Evolutionary conservation across 2,113 vertebrate genomes (phyloP).

Genomic region (Scomber colias): DNA sequence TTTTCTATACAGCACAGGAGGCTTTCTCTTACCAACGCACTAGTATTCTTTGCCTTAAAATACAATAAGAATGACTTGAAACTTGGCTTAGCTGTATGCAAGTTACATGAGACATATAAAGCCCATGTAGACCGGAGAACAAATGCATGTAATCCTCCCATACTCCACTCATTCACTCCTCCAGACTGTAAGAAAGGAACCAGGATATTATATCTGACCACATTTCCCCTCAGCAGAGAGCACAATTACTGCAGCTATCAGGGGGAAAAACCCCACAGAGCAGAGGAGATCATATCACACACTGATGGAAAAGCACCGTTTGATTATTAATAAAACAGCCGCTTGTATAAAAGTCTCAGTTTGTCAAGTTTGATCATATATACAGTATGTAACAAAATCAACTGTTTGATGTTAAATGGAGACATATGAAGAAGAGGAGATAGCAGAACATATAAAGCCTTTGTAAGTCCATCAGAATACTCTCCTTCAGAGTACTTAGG

Average conservation of each 20-base stretch:
- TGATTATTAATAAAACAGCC: background rate
- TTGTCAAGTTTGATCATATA: too few relatives aligned
- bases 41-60: background rate
- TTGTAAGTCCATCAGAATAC: too few relatives aligned
- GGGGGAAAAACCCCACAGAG: background rate
- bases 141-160: slow-evolving; percentile 16
- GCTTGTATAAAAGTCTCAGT: background rate
- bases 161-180: slow-evolving; percentile 3
- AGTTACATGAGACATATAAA: slow-evolving; percentile 7
- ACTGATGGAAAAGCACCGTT: background rate
- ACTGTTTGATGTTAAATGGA: background rate
- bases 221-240: slow-evolving; percentile 2
- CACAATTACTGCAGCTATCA: background rate
- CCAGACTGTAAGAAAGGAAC: slow-evolving; percentile 11
- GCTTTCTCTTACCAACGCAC: background rate
- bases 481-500: too few relatives aligned
- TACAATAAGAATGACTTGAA: background rate
- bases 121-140: background rate
- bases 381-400: background rate
- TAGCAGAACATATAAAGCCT: too few relatives aligned
- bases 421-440: background rate
- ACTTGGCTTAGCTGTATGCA: background rate
- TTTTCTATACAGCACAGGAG: too few relatives aligned
- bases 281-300: slow-evolving; percentile 11
- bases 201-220: slow-evolving; percentile 2